Evolutionary conservation across 37 sponge, comb jelly and placozoan genomes (phyloP), one percentile per base, ranked within the genome.

Genomic region (Aphrocallistes beatrix): DNA sequence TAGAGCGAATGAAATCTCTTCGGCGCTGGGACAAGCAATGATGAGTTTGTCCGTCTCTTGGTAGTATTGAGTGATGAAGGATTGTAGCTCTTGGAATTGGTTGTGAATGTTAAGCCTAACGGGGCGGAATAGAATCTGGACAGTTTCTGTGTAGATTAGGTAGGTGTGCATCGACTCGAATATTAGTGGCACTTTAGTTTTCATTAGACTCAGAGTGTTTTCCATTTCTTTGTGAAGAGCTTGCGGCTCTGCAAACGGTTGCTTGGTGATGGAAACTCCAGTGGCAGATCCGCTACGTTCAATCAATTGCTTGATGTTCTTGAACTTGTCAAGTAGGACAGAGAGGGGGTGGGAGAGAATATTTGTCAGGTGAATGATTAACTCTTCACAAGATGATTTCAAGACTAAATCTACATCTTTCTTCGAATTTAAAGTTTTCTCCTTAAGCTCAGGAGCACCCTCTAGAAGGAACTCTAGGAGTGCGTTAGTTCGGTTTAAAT

Each of bases 71-170:
- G 50, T 83, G 1, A 91, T 86, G 36, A 93, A 38, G n/a, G 75
- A 21, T 13, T 32, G 75, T 28, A 60, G 34, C 75, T 60, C 75
- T 30, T 60, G 75, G 75, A 60, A 60, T 28, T 60, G 75, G 34
- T 60, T 60, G 21, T 60, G 75, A 32, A 60, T 28, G 34, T 60
- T 60, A 19, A 60, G 3, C n/a, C 75, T 95, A 39, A 95, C 84
- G 1, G 99, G 99, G 82, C 91, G 83, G 75, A 99, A 99, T 1
- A 99, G 93, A 38, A 99, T 99, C 38, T 91, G 88, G 48, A 95
- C 96, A 37, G 96, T 95, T 39, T 99, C 99, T 36, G 90, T 89
- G 82, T 94, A 95, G 49, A 97, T 93, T 30, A 99, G 90, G 39
- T 99, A 99, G 34, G 75, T 60, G 8, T 60, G 75, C 75, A 60